Base-by-base conservation (phyloP, 2,113 vertebrate species). In the Junco hyemalis region DNA sequence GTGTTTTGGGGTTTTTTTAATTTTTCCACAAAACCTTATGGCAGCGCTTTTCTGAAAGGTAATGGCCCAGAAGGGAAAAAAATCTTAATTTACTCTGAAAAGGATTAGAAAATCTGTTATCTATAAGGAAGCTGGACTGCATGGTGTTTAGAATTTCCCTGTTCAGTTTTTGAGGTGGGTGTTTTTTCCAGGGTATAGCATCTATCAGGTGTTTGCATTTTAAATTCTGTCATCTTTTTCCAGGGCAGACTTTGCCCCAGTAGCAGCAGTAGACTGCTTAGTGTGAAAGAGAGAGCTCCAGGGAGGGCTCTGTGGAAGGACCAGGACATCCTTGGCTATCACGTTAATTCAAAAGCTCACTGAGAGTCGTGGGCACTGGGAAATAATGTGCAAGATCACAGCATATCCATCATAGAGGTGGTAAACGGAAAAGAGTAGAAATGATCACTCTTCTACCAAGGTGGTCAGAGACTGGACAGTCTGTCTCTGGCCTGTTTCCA, bases 291-390 rank as follows among this genome's bases (percentile, higher is more conserved):
- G 8, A 31, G 6, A 13, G 11, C 17, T 87, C 14, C 60, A 74
- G 8, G 3, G 5, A 64, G n/a, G 8, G 10, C 14, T 80, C 29
- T 42, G 7, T 33, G 72, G 22, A 71, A 70, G 40, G 23, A 19
- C 19, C 10, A 4, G 78, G 24, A 2, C 28, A 33, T 56, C 31
- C 22, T 38, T 80, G 31, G 18, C 29, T 54, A 18, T 21, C 14
- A 29, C 23, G 42, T 21, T 73, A 29, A 31, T 47, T 51, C n/a
- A 68, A 19, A 66, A 82, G 31, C 15, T 29, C 5, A 3, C 23
- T 42, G 33, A 51, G 33, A 74, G 29, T 54, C 4, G 1, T 0
- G 0, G 36, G 21, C 33, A 33, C 36, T 44, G 45, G 24, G 42
- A 78, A 68, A 73, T 29, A 31, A 45, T 5, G 24, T 35, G 24